These are phyloP conservation scores for Smutsia gigantea DNA, from an alignment of 2,797 vertebrate species.

Conservation along the genomic window DNA sequence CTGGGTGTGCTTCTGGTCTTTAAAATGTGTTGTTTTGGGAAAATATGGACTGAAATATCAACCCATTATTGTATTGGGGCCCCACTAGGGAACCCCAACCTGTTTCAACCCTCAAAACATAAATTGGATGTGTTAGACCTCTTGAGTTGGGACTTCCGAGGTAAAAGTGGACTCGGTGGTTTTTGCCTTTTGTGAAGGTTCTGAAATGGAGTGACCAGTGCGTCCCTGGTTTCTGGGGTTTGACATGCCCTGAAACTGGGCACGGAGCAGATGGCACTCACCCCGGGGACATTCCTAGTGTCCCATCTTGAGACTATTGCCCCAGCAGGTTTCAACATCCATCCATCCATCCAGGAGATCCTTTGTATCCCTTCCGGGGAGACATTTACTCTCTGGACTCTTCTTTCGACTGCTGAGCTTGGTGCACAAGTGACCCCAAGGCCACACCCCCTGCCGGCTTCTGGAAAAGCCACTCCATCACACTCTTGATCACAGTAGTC, in stretches of 20 bases:
- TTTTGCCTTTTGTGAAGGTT: not conserved
- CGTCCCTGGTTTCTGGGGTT: not conserved
- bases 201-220: rapidly evolving
- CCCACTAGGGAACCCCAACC: not conserved
- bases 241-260: not conserved
- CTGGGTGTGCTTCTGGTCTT: not conserved
- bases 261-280: rapidly evolving
- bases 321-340: not conserved
- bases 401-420: not conserved
- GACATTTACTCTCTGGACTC: not conserved
- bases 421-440: not conserved
- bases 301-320: not conserved
- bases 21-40: not conserved
- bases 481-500: rapidly evolving
- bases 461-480: not conserved
- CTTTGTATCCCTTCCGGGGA: not conserved
- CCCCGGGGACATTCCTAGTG: not conserved
- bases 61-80: no score
- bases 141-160: no score
- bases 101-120: no score
- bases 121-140: not conserved
- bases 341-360: rapidly evolving
- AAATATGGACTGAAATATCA: not conserved
- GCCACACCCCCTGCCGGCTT: rapidly evolving
- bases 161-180: not conserved